A percentile compares a stretch with the other conserved stretches of the same genome.
Evolutionary conservation across 2,888 invertebrate genomes (phyloP).

Genomic region (Drosophila atripex): DNA sequence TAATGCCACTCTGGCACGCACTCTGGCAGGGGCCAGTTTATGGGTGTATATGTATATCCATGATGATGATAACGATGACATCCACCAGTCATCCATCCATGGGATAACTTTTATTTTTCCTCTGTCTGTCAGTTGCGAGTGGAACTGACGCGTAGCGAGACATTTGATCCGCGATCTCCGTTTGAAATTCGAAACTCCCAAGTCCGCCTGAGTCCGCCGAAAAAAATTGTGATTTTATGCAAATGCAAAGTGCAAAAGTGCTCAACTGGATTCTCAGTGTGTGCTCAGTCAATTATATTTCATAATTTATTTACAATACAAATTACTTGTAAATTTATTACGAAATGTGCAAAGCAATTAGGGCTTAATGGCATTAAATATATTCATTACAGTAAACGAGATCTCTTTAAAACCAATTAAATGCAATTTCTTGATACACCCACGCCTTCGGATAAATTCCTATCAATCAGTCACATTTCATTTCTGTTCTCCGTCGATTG

Average conservation of each 20-base stretch:
- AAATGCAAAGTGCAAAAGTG: slow-evolving; percentile 61
- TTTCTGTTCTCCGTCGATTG: slow-evolving; percentile 8
- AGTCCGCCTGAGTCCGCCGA: background rate
- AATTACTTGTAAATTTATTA: slow-evolving; percentile 56
- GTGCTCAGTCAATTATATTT: slow-evolving; percentile 44
- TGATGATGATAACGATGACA: slow-evolving; percentile 23
- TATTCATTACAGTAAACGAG: slow-evolving; percentile 29
- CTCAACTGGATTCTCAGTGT: slow-evolving; percentile 43
- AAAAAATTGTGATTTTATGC: slow-evolving; percentile 53
- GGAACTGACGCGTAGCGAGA: slow-evolving; percentile 60
- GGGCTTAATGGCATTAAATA: slow-evolving; percentile 28
- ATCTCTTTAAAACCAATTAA: slow-evolving; percentile 35
- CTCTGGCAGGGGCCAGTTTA: slow-evolving; percentile 26
- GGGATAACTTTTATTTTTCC: slow-evolving; percentile 25
- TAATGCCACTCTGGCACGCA: slow-evolving; percentile 26
- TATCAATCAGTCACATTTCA: slow-evolving; percentile 6
- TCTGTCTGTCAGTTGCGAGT: slow-evolving; percentile 41
- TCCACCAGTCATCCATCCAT: slow-evolving; percentile 28
- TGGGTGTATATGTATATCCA: slow-evolving; percentile 38
- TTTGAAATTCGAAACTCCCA: background rate
- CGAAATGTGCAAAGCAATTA: slow-evolving; percentile 38
- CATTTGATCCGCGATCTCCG: slow-evolving; percentile 42
- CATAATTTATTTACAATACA: slow-evolving; percentile 49
- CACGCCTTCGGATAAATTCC: background rate
- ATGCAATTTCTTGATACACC: slow-evolving; percentile 28